Base-by-base conservation (phyloP, 2,888 invertebrate genomes). In the Drosophila trichaetosa region DNA sequence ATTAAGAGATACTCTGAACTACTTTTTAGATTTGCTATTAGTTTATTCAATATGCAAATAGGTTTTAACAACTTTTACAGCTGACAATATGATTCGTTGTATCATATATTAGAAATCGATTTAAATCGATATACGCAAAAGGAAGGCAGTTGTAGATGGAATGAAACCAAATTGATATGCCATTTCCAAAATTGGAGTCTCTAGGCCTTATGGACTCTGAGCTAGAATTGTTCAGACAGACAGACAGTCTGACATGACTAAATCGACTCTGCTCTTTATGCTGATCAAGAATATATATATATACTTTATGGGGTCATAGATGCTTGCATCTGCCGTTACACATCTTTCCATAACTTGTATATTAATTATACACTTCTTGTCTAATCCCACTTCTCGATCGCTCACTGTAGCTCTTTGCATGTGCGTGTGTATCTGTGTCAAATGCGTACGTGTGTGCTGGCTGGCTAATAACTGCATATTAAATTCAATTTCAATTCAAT, bases 401-500 rank as follows among this genome's bases (percentile, higher is more conserved):
- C 64, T 40, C 33, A 46, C 57, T 67, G 46, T 51, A 33, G 24
- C n/a, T 63, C 4, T 34, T 46, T 65, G 29, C 49, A 31, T 49
- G 24, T 77, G 48, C 66, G 53, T 67, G 10, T 73, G 51, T 69
- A 7, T 42, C 31, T 42, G 57, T 57, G 57, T 57, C 57, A 31
- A 29, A 49, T 67, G 61, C 27, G 52, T 36, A 34, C 21, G 59
- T 69, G 40, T 75, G 58, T 76, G 62, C 77, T 65, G 54, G 57
- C 56, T 62, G 51, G 76, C 57, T 60, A 68, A 82, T 77, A 82
- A 80, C 65, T 85, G 86, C 80, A 82, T 84, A 80, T 89, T 79
- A 75, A 83, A 83, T 87, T 82, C 76, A 72, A 73, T 76, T 83
- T 74, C 87, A 85, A 87, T 82, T 74, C 87, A 85, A 82, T 82